Conservation (phyloP, 2,113 vertebrate genomes). For the Pseudonaja textilis region DNA sequence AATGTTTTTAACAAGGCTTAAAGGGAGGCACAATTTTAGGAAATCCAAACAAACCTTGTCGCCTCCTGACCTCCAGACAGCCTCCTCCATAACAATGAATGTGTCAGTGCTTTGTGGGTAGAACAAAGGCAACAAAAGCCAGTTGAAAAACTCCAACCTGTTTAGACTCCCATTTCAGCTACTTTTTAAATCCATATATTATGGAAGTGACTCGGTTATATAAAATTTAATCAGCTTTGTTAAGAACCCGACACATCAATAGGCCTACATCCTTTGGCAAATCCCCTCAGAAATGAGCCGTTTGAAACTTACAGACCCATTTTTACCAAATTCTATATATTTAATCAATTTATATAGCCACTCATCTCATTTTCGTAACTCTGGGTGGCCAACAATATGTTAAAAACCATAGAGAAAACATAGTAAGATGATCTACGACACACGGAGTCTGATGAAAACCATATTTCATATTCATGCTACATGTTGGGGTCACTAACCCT, state of each 20-base stretch:
- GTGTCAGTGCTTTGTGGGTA: conserved; percentile 39
- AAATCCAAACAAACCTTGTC: conserved; percentile 79
- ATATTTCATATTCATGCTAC: not conserved
- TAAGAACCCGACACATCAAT: not conserved
- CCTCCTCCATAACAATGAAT: conserved; percentile 71
- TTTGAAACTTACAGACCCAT: not conserved
- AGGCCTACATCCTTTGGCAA: too few relatives aligned
- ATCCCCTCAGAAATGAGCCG: not conserved
- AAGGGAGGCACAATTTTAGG: conserved; percentile 82
- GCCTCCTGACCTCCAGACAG: conserved; percentile 74
- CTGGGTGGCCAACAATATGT: not conserved
- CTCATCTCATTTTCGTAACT: not conserved
- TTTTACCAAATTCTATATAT: not conserved
- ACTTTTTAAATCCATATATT: conserved; percentile 25
- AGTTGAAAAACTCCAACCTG: conserved; percentile 53
- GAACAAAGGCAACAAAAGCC: conserved; percentile 43
- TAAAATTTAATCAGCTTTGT: not conserved
- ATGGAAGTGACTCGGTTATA: conserved; percentile 7
- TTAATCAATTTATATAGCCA: not conserved
- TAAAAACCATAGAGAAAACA: not conserved
- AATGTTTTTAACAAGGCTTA: conserved; percentile 55
- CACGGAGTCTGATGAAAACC: not conserved
- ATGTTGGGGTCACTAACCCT: not conserved
- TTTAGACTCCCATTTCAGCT: conserved; percentile 38
- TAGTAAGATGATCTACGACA: not conserved